Evolutionary conservation across 1,140 invertebrate genomes (phyloP).

Genomic region (Meloidogyne floridensis): DNA sequence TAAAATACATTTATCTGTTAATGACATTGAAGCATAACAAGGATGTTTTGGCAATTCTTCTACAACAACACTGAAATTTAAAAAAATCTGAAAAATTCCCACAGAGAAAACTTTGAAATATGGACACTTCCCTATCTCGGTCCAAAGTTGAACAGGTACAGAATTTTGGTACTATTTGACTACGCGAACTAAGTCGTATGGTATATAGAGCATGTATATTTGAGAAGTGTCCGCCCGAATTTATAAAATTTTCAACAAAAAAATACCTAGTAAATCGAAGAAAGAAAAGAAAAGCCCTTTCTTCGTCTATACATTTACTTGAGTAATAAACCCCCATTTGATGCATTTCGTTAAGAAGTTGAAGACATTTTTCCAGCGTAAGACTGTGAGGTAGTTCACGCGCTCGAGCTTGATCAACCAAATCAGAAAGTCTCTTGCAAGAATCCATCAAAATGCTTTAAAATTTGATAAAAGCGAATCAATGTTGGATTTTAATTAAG

Average conservation of each 20-base stretch:
- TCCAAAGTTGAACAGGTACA: too few species aligned
- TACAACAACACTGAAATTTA: not conserved
- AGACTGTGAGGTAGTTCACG: not conserved
- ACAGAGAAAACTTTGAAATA: too few species aligned
- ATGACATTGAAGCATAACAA: not conserved
- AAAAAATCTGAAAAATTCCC: not conserved
- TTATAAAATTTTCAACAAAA: too few species aligned
- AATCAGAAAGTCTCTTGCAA: not conserved
- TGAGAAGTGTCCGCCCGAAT: too few species aligned
- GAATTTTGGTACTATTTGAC: too few species aligned
- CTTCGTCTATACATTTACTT: not conserved
- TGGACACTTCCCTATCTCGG: too few species aligned
- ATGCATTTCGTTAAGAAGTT: not conserved
- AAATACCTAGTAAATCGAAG: slow-evolving; percentile 1
- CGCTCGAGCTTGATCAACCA: not conserved
- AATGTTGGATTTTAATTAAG: too few species aligned
- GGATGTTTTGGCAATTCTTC: slow-evolving; percentile 14
- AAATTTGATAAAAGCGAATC: not conserved
- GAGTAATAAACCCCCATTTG: not conserved
- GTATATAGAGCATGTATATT: too few species aligned
- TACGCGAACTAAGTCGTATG: too few species aligned
- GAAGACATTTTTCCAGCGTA: slow-evolving; percentile 4
- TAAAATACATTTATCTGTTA: not conserved
- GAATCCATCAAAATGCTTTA: not conserved
- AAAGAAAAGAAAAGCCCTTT: slow-evolving; percentile 16